These are phyloP conservation scores for Brachycybe producta DNA, from an alignment of 2,888 invertebrate species.

Conservation along the genomic window DNA sequence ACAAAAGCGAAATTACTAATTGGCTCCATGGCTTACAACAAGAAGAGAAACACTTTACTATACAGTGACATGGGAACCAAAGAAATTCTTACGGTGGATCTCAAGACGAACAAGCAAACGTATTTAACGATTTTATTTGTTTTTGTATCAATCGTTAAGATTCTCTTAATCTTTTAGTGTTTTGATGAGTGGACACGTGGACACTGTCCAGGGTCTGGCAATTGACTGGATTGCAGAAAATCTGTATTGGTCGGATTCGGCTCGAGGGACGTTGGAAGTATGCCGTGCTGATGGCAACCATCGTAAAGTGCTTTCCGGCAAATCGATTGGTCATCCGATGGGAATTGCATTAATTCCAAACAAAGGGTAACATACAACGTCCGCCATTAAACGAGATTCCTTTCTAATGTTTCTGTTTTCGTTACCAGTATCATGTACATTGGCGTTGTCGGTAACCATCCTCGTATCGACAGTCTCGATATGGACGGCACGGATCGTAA, in stretches of 20 bases:
- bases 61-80: conserved; percentile 41
- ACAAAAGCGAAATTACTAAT: conserved; percentile 31
- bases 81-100: conserved; percentile 37
- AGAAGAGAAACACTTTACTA: conserved; percentile 33
- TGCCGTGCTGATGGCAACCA: conserved; percentile 46
- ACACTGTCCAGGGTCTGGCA: conserved; percentile 44
- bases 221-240: conserved; percentile 57
- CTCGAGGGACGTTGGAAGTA: conserved; percentile 49
- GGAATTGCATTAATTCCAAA: conserved; percentile 54
- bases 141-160: background rate
- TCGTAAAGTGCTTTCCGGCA: conserved; percentile 47
- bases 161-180: no score
- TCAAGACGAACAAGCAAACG: conserved; percentile 22
- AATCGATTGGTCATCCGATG: conserved; percentile 42
- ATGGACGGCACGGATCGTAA: conserved; percentile 49
- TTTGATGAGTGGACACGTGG: conserved; percentile 28
- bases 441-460: conserved; percentile 30
- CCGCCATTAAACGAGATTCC: background rate
- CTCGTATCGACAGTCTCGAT: conserved; percentile 48
- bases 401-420: conserved; percentile 24
- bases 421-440: conserved; percentile 49
- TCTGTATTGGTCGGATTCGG: conserved; percentile 57
- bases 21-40: conserved; percentile 54
- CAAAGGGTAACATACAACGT: conserved; percentile 42
- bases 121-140: conserved; percentile 26